Conservation (phyloP, 2,113 vertebrate species). For the Rhegmatorhina hoffmannsi region DNA sequence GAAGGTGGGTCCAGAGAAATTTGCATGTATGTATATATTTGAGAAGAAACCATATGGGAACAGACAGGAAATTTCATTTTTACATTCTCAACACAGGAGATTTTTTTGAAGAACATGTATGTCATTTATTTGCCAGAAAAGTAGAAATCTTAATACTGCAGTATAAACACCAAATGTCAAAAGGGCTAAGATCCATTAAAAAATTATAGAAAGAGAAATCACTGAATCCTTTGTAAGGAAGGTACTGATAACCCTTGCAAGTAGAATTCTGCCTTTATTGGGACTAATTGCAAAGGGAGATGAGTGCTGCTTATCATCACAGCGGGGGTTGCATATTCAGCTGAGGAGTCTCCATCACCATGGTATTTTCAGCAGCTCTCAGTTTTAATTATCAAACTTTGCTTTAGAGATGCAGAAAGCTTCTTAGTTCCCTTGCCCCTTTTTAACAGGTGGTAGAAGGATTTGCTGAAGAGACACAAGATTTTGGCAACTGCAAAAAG, state of each 20-base stretch:
- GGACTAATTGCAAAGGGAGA: neutral
- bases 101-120: neutral
- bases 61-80: neutral
- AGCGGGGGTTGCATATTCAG: neutral
- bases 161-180: neutral
- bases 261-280: neutral
- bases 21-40: neutral
- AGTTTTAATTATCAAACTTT: neutral
- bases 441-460: neutral
- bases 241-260: neutral
- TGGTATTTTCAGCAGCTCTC: conserved; percentile 9
- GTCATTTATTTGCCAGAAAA: neutral
- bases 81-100: fast-evolving
- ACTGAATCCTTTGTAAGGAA: neutral
- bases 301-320: neutral
- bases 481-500: neutral
- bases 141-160: neutral
- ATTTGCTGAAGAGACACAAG: neutral
- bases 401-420: neutral
- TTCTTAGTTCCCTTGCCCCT: neutral
- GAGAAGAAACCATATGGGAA: neutral
- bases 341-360: neutral
- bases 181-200: neutral
- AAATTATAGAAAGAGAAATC: neutral
- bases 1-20: neutral